Conservation (phyloP, 2,113 vertebrate species). For the Pipa parva region DNA sequence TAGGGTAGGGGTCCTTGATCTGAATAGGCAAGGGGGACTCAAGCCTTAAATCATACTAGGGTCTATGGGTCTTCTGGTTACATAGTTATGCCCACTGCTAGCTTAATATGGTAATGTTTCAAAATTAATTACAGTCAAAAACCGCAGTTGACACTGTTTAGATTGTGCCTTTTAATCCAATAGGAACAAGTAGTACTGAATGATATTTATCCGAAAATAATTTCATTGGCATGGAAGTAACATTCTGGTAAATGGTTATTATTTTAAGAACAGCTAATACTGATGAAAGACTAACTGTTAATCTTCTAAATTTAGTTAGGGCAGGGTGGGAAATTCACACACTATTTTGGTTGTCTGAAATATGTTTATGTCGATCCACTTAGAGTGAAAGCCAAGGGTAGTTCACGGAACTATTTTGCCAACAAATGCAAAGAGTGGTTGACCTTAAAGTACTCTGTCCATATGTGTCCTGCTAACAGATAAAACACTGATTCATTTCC, state of each 20-base stretch:
- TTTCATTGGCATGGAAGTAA: background rate
- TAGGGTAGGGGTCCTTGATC: too few species aligned
- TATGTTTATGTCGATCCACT: constrained; percentile 32
- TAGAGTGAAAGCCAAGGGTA: constrained; percentile 6
- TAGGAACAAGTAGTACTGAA: too few species aligned
- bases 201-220: background rate
- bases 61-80: too few species aligned
- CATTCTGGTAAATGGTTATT: constrained; percentile 9
- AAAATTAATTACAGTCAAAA: too few species aligned
- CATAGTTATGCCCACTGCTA: too few species aligned
- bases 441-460: constrained; percentile 18
- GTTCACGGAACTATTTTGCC: constrained; percentile 28
- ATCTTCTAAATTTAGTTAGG: constrained; percentile 31
- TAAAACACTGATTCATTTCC: constrained; percentile 39
- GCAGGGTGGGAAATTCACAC: constrained; percentile 24
- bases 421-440: constrained; percentile 20
- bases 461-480: constrained; percentile 42
- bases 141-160: too few species aligned
- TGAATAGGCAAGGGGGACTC: too few species aligned
- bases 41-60: too few species aligned
- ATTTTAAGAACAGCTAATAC: background rate
- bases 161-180: too few species aligned
- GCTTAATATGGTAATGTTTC: too few species aligned
- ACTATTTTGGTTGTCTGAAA: constrained; percentile 36
- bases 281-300: constrained; percentile 14